Conservation (phyloP, 2,888 invertebrate genomes). For the Agonopterix subpropinquella region DNA sequence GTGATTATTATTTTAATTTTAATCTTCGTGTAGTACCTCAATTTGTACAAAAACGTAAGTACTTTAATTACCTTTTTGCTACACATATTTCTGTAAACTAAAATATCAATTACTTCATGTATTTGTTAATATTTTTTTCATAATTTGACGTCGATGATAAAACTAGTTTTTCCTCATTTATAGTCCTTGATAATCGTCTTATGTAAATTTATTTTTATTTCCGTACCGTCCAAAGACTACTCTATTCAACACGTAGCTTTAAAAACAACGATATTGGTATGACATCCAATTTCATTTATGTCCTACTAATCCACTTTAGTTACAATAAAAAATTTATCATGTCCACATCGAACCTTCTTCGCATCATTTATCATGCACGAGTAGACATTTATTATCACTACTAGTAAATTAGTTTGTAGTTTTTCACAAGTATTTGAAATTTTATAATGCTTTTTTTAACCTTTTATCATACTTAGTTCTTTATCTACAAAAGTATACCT, state of each 20-base stretch:
- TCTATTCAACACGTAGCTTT: no score
- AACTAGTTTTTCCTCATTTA: constrained; percentile 49
- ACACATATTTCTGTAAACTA: no score
- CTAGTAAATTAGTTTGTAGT: no score
- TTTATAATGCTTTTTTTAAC: no score
- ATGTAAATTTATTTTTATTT: constrained; percentile 26
- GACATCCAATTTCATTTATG: background rate
- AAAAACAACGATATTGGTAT: no score
- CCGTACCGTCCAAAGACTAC: background rate
- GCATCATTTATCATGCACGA: no score
- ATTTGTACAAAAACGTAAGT: background rate
- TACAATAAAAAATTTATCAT: no score
- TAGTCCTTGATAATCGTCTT: constrained; percentile 42
- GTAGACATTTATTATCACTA: no score
- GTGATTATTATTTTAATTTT: constrained; percentile 22
- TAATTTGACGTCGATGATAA: constrained; percentile 28
- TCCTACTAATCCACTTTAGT: background rate
- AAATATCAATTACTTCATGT: constrained; percentile 14
- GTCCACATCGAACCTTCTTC: no score
- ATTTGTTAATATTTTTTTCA: constrained; percentile 18
- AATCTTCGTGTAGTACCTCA: constrained; percentile 7
- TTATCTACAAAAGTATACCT: no score
- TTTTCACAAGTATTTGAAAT: no score
- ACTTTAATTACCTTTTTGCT: background rate
- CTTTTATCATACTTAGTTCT: no score